Percentiles rank a stretch among this genome's conserved stretches.
phyloP scores from a whole-genome alignment of 2,113 vertebrate genomes.

The Macaca mulatta region DNA sequence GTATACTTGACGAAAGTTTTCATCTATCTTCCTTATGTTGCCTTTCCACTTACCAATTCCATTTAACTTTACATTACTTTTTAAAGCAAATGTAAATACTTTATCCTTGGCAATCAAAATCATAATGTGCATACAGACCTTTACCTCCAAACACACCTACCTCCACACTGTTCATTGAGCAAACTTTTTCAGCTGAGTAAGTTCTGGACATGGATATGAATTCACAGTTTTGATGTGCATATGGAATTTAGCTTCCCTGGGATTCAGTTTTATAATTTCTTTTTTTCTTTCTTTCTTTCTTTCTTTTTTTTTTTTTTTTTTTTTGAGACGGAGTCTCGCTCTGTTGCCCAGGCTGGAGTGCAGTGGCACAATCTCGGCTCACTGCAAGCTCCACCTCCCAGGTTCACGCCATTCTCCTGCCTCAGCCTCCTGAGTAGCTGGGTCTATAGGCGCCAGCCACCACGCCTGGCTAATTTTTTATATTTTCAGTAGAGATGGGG shows the following conservation, averaged over 20 bases:
- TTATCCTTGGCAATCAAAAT: not conserved
- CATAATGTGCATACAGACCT: not conserved
- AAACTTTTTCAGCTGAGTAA: slow-evolving; percentile 18
- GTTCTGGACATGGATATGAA: not conserved
- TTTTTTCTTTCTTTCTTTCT: too few relatives aligned
- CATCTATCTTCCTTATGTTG: not conserved
- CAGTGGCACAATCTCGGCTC: too few relatives aligned
- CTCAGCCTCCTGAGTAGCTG: too few relatives aligned
- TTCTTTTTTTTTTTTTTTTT: too few relatives aligned
- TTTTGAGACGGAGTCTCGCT: too few relatives aligned
- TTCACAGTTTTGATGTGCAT: not conserved
- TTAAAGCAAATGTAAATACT: slow-evolving; percentile 4
- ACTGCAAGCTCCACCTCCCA: too few relatives aligned
- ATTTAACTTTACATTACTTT: slow-evolving; percentile 7
- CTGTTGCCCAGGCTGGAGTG: too few relatives aligned
- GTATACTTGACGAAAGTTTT: not conserved
- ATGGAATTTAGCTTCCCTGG: not conserved
- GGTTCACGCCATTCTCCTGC: too few relatives aligned
- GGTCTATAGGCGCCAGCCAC: too few relatives aligned
- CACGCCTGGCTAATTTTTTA: too few relatives aligned
- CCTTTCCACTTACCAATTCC: not conserved
- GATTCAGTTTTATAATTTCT: not conserved
- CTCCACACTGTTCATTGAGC: not conserved
- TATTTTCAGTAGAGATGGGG: too few relatives aligned
- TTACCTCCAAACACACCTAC: not conserved